Percentiles rank a stretch among this genome's conserved stretches.
Evolutionary conservation across 2,797 vertebrate genomes (phyloP).

Genomic region (Schizopygopsis malacanthus): DNA sequence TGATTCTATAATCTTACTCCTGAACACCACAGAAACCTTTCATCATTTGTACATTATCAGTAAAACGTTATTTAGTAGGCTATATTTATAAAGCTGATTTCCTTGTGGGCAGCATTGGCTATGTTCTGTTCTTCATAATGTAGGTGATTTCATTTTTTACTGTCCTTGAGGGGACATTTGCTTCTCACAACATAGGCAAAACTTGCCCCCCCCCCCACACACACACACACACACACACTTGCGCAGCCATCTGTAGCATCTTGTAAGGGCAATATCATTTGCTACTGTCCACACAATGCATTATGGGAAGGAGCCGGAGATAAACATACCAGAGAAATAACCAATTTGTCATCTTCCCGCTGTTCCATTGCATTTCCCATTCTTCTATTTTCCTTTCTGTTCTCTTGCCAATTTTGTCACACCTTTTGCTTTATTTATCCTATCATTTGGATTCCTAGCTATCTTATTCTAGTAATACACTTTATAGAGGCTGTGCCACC

Average conservation of each 20-base stretch:
- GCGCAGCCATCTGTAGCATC: slow-evolving; percentile 42
- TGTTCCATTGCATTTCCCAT: not conserved
- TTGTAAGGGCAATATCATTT: slow-evolving; percentile 44
- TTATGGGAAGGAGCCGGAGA: slow-evolving; percentile 44
- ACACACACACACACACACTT: slow-evolving; percentile 42
- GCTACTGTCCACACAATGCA: slow-evolving; percentile 38
- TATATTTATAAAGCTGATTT: not conserved
- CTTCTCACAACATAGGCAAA: slow-evolving; percentile 25
- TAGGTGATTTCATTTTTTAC: not conserved
- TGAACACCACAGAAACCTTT: not conserved
- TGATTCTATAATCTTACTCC: not conserved
- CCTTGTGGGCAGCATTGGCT: not conserved
- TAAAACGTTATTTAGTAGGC: not conserved
- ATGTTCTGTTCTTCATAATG: not conserved
- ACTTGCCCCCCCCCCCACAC: slow-evolving; percentile 2
- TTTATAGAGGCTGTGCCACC: not conserved
- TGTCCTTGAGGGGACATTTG: slow-evolving; percentile 5
- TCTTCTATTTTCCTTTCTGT: slow-evolving; percentile 4
- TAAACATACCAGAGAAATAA: slow-evolving; percentile 26
- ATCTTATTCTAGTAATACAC: not conserved
- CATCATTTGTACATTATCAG: not conserved
- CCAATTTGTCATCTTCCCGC: slow-evolving; percentile 33
- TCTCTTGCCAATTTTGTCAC: not conserved
- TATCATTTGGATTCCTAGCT: not conserved
- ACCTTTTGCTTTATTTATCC: not conserved